Base-by-base conservation (phyloP, 1,140 invertebrate species). In the Drosophila pectinifera region DNA sequence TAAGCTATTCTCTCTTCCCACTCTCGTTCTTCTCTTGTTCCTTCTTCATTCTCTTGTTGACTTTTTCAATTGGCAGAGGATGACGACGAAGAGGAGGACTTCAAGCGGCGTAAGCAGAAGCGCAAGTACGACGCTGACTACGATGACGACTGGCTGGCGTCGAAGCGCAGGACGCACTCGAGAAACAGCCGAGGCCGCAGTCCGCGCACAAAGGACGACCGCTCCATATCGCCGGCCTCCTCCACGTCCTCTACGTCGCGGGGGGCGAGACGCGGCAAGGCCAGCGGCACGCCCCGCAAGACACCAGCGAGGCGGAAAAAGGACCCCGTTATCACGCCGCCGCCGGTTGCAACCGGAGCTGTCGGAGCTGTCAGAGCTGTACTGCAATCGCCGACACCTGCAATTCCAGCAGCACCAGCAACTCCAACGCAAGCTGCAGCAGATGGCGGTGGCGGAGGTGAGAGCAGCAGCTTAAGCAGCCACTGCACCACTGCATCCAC, bases 41-140 rank as follows among this genome's bases (percentile, higher is more conserved):
- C 6, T 46, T n/a, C 26, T 22, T 7, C 11, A 43, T 43, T 54
- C 14, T 20, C 41, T 73, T 31, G 28, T 43, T 59, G 31, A 69
- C 7, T 48, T 36, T 57, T 41, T 55, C 13, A 14, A 22, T 45
- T 20, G 18, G 42, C 67, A 89, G 84, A 89, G 39, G 85, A 90
- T 26, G 88, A 91, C 24, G 89, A 92, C 53, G 91, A 92, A 38
- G 91, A 92, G 56, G 91, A 92, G 22, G 83, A 91, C 24, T 90
- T 91, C 16, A 89, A 85, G 78, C 78, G 91, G 24, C 82, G 91
- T 26, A 83, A 83, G 28, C 77, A 81, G 36, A 92, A 91, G 77
- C 85, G 91, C 26, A 83, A 76, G 69, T 78, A 83, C 36, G 91
- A 92, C 56, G 83, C 90, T 31, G 91, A 92, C 34, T 92, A 92